Evolutionary conservation across 1,140 invertebrate species (phyloP).

Genomic region (Nephila pilipes): DNA sequence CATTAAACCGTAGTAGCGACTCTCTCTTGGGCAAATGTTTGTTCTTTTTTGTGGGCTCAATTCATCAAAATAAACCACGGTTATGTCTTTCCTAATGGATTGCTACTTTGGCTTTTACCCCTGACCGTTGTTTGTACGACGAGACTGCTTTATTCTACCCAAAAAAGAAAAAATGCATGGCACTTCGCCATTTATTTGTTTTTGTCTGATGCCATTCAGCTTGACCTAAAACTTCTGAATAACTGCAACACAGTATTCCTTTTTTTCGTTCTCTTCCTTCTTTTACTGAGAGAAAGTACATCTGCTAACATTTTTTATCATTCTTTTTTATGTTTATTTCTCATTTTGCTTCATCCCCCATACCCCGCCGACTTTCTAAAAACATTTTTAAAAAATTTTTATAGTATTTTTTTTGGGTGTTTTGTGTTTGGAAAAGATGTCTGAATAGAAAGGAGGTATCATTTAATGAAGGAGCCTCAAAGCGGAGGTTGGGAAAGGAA

Average conservation of each 20-base stretch:
- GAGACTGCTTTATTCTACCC: slow-evolving; percentile 23
- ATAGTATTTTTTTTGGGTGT: neutral
- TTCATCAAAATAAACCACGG: slow-evolving; percentile 62
- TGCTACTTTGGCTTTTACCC: slow-evolving; percentile 53
- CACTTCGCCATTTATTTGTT: slow-evolving; percentile 60
- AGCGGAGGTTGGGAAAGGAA: neutral
- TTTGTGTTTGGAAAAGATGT: slow-evolving; percentile 11
- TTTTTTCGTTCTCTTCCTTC: neutral
- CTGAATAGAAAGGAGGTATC: slow-evolving; percentile 43
- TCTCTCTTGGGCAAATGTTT: slow-evolving; percentile 42
- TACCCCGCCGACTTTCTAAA: neutral
- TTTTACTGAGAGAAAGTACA: slow-evolving; percentile 30
- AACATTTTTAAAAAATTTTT: slow-evolving; percentile 19
- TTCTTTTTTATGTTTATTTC: slow-evolving; percentile 30
- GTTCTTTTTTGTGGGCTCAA: slow-evolving; percentile 32
- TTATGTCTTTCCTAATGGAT: slow-evolving; percentile 53
- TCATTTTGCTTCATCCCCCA: slow-evolving; percentile 2
- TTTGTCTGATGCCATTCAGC: slow-evolving; percentile 58
- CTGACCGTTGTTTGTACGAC: slow-evolving; percentile 32
- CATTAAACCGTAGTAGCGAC: neutral
- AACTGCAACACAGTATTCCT: slow-evolving; percentile 19
- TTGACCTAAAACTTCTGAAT: slow-evolving; percentile 61
- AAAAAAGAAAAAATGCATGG: slow-evolving; percentile 43
- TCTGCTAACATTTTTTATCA: slow-evolving; percentile 43
- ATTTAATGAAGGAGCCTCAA: slow-evolving; percentile 34